Evolutionary conservation across 2,797 vertebrate species (phyloP).

Genomic region (Podargus strigoides): DNA sequence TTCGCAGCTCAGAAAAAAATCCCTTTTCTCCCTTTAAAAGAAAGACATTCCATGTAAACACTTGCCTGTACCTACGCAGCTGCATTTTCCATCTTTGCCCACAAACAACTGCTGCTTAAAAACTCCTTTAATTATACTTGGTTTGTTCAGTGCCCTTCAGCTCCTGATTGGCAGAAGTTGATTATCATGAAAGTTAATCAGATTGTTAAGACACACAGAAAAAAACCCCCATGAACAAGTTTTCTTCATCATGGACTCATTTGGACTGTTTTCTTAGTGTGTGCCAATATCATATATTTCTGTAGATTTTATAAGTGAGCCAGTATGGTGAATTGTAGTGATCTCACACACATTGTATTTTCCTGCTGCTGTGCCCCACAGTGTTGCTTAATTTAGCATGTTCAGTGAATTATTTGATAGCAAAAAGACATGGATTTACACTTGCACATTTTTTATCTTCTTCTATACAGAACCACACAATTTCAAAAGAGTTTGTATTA

Average conservation of each 20-base stretch:
- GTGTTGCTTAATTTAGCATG: not conserved
- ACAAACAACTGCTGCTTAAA: not conserved
- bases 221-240: not conserved
- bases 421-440: not conserved
- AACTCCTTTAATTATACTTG: slow-evolving; percentile 28
- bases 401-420: not conserved
- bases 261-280: not conserved
- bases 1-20: not conserved
- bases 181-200: slow-evolving; percentile 43
- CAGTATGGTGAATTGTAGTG: not conserved
- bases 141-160: not conserved
- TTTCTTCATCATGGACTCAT: not conserved
- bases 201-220: not conserved
- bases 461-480: not conserved
- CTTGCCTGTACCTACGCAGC: not conserved
- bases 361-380: not conserved
- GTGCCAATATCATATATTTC: not conserved
- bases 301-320: not conserved
- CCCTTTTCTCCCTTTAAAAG: slow-evolving; percentile 53
- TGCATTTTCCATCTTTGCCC: not conserved
- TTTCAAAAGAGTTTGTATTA: not conserved
- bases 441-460: not conserved
- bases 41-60: slow-evolving; percentile 33
- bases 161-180: not conserved
- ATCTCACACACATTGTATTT: not conserved